A percentile compares a stretch with the other conserved stretches of the same genome.
Conservation (phyloP, 2,113 vertebrate species). For the Morone saxatilis region DNA sequence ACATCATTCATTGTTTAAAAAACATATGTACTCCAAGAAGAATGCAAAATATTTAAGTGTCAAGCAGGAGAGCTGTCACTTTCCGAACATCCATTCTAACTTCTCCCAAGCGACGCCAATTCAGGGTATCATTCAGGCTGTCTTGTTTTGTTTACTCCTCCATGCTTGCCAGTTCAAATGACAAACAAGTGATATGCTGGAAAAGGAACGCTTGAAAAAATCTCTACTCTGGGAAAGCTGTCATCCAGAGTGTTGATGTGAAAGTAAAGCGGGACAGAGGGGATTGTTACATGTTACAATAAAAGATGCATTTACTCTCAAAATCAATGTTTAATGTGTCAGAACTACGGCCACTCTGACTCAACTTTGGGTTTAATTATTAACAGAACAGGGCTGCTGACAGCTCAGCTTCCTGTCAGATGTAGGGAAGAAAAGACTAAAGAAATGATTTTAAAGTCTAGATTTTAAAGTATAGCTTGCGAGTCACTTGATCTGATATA, state of each 20-base stretch:
- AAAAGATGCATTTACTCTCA: constrained; percentile 58
- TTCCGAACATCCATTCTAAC: constrained; percentile 50
- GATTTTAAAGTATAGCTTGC: constrained; percentile 19
- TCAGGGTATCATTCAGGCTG: constrained; percentile 49
- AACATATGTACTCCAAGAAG: constrained; percentile 13
- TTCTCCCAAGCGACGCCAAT: constrained; percentile 37
- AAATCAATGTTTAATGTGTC: constrained; percentile 67
- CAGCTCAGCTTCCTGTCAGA: constrained; percentile 36
- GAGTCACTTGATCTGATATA: constrained; percentile 24
- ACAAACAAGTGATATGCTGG: constrained; percentile 54
- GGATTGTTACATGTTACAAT: constrained; percentile 54
- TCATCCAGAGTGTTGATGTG: constrained; percentile 35
- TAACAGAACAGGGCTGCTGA: constrained; percentile 42
- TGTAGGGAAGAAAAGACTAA: neutral
- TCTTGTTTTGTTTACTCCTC: constrained; percentile 62
- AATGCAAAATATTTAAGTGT: constrained; percentile 49
- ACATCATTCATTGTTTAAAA: constrained; percentile 20
- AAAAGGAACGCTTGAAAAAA: constrained; percentile 7
- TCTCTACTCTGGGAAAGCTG: constrained; percentile 41
- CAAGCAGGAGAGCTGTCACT: constrained; percentile 48
- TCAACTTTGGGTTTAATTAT: constrained; percentile 67
- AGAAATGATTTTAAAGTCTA: constrained; percentile 16
- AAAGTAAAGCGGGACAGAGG: constrained; percentile 49
- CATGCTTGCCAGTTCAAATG: constrained; percentile 50
- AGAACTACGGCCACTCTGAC: constrained; percentile 42